Conservation (phyloP, 2,113 vertebrate species). For the Variabilichromis moorii region DNA sequence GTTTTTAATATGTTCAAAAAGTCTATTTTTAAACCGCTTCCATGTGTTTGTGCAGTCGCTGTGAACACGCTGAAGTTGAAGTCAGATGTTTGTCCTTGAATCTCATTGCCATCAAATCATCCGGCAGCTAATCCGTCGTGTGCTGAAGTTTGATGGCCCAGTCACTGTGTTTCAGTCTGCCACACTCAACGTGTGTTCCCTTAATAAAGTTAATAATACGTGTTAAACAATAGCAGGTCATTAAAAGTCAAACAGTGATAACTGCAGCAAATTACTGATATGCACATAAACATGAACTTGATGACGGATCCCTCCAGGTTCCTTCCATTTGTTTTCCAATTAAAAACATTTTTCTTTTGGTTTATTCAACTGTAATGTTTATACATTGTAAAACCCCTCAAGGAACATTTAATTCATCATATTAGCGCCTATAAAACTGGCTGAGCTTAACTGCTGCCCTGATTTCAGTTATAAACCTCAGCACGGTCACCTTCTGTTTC, state of each 20-base stretch:
- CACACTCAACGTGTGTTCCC: background rate
- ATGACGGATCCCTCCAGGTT: background rate
- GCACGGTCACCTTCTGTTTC: background rate
- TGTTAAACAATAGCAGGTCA: background rate
- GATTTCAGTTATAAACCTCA: background rate
- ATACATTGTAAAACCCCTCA: no score
- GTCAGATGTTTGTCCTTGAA: background rate
- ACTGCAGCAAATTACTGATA: background rate
- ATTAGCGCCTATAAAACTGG: background rate
- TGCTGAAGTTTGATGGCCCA: background rate
- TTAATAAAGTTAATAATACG: background rate
- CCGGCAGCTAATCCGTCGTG: accelerated
- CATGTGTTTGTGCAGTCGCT: background rate
- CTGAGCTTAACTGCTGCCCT: background rate
- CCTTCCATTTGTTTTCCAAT: background rate
- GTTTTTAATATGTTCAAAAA: background rate
- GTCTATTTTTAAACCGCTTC: background rate
- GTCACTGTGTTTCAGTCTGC: background rate
- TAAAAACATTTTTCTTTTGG: accelerated
- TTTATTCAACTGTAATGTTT: background rate
- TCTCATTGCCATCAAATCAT: background rate
- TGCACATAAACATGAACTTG: background rate
- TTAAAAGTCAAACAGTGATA: background rate
- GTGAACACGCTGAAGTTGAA: background rate
- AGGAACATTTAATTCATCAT: background rate